These are phyloP conservation scores for Reinhardtius hippoglossoides DNA, from an alignment of 2,113 vertebrate genomes.

Conservation along the genomic window DNA sequence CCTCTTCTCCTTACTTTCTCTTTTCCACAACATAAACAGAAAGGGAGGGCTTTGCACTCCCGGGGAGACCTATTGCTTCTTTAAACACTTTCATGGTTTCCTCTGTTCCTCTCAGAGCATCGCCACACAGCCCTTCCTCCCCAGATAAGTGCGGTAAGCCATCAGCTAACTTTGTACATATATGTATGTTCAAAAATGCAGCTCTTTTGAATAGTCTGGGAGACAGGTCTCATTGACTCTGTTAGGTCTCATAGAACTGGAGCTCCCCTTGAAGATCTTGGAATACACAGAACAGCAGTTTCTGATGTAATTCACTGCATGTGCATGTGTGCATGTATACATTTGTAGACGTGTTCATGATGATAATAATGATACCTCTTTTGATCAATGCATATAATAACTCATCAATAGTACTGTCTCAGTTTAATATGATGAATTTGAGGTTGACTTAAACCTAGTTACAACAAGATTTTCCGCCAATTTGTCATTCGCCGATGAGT, in stretches of 20 bases:
- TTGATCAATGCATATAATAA: too few species aligned
- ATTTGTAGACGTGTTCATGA: too few species aligned
- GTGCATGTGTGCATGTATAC: too few species aligned
- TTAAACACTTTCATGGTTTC: constrained; percentile 57
- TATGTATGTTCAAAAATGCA: not conserved
- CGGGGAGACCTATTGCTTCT: constrained; percentile 66
- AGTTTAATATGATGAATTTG: too few species aligned
- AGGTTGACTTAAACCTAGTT: too few species aligned
- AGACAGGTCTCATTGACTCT: constrained; percentile 50
- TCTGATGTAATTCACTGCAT: not conserved
- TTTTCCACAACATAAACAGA: constrained; percentile 59
- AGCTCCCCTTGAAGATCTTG: not conserved
- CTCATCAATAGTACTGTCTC: too few species aligned
- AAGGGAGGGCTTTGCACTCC: constrained; percentile 47
- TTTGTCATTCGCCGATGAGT: too few species aligned
- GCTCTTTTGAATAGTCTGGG: constrained; percentile 40
- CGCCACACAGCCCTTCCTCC: constrained; percentile 45
- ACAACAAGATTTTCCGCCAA: too few species aligned
- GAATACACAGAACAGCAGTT: not conserved
- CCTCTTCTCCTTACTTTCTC: constrained; percentile 38
- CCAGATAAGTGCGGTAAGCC: constrained; percentile 60
- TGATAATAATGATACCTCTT: too few species aligned
- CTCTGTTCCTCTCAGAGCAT: constrained; percentile 63
- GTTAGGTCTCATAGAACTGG: constrained; percentile 29
- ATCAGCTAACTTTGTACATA: constrained; percentile 38